These are phyloP conservation scores for Heliconius congener DNA, from an alignment of 1,140 invertebrate species.

Conservation along the genomic window DNA sequence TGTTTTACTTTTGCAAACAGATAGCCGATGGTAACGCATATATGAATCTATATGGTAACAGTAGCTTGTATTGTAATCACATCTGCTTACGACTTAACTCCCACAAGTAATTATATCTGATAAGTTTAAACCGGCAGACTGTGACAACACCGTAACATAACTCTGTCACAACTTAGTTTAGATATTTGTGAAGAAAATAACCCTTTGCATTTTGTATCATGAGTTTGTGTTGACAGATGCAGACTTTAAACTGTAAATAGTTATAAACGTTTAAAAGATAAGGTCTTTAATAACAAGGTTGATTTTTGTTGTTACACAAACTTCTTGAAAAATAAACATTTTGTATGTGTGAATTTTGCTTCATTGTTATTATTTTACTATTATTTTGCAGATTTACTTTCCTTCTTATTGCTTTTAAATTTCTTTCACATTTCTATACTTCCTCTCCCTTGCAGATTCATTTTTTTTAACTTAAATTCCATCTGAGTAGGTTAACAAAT, in stretches of 20 bases:
- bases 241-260: conserved; percentile 80
- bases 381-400: conserved; percentile 33
- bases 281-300: conserved; percentile 79
- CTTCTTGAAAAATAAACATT: conserved; percentile 81
- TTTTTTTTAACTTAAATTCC: not conserved
- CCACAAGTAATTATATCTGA: conserved; percentile 50
- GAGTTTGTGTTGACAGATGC: conserved; percentile 77
- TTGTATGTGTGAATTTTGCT: conserved; percentile 77
- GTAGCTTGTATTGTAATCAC: conserved; percentile 79
- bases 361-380: conserved; percentile 54
- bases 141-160: conserved; percentile 72
- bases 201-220: conserved; percentile 78
- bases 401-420: conserved; percentile 10
- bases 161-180: conserved; percentile 78
- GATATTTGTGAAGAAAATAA: conserved; percentile 72
- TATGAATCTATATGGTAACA: conserved; percentile 68
- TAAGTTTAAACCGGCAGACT: conserved; percentile 72
- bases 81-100: conserved; percentile 70
- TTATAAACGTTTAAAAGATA: conserved; percentile 80
- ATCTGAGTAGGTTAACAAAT: conserved; percentile 7
- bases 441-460: conserved; percentile 19
- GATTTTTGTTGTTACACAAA: conserved; percentile 81
- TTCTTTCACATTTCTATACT: conserved; percentile 4
- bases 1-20: conserved; percentile 68
- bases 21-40: conserved; percentile 62